Percentiles rank a stretch among this genome's conserved stretches.
Conservation (phyloP, 2,888 invertebrate species). For the Ditula angustiorana region DNA sequence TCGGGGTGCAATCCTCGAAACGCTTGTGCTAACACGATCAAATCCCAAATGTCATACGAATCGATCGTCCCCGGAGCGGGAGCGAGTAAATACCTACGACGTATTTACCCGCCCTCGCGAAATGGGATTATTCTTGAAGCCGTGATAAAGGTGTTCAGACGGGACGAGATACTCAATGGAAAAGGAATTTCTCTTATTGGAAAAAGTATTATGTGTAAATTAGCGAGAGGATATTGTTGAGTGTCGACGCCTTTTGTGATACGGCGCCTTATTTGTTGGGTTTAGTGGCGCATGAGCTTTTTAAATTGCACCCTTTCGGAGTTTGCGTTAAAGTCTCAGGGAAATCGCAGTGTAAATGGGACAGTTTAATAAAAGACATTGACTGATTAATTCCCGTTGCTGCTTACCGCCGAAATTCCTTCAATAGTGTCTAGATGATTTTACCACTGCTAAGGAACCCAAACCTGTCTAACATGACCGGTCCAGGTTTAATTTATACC, state of each 20-base stretch:
- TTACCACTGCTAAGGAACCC: too few species aligned
- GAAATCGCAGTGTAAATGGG: neutral
- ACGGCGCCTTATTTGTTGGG: slow-evolving; percentile 3
- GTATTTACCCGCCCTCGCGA: slow-evolving; percentile 37
- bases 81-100: slow-evolving; percentile 36
- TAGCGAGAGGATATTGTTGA: slow-evolving; percentile 36
- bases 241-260: slow-evolving; percentile 18
- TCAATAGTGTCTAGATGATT: too few species aligned
- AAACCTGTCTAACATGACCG: too few species aligned
- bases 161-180: slow-evolving; percentile 33
- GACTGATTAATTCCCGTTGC: too few species aligned
- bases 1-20: slow-evolving; percentile 18
- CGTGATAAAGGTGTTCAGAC: slow-evolving; percentile 38
- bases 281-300: neutral
- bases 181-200: slow-evolving; percentile 37
- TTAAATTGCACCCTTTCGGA: neutral
- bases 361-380: too few species aligned
- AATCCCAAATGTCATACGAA: slow-evolving; percentile 38
- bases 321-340: neutral
- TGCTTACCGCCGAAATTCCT: too few species aligned
- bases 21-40: slow-evolving; percentile 35
- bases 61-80: slow-evolving; percentile 28
- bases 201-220: slow-evolving; percentile 40
- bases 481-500: too few species aligned
- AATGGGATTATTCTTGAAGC: slow-evolving; percentile 39